Percentiles rank a stretch among this genome's conserved stretches.
These are phyloP conservation scores for Drosophila anceps DNA, from an alignment of 2,888 invertebrate species.

Conservation along the genomic window DNA sequence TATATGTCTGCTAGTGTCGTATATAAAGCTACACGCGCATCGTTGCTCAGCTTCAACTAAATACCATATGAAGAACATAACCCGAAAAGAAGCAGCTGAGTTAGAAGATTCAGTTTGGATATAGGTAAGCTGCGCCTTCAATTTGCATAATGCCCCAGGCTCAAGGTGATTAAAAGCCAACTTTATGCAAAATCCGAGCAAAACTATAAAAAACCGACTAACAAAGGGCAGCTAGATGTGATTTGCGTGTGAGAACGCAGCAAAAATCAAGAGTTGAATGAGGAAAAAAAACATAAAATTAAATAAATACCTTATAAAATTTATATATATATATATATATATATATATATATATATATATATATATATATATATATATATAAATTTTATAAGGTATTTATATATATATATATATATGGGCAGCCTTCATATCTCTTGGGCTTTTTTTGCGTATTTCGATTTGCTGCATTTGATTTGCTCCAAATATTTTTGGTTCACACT, in stretches of 20 bases:
- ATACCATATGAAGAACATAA: not conserved
- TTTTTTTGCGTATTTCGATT: constrained; percentile 25
- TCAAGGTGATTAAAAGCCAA: constrained; percentile 32
- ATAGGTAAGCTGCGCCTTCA: constrained; percentile 12
- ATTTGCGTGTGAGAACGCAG: constrained; percentile 72
- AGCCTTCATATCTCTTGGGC: constrained; percentile 9
- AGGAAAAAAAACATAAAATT: constrained; percentile 5
- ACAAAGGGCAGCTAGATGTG: constrained; percentile 47
- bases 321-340: too few relatives aligned
- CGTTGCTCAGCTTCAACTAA: not conserved
- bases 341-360: too few relatives aligned
- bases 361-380: too few relatives aligned
- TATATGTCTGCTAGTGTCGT: not conserved
- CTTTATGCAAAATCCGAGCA: constrained; percentile 23
- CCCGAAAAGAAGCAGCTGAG: constrained; percentile 7
- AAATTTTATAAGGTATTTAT: not conserved
- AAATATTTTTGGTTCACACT: constrained; percentile 78
- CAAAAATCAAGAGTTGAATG: constrained; percentile 20
- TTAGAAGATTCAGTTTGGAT: constrained; percentile 22
- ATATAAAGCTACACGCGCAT: not conserved
- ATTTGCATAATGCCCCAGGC: constrained; percentile 68
- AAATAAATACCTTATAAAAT: constrained; percentile 1
- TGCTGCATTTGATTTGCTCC: constrained; percentile 77
- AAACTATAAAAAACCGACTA: constrained; percentile 25
- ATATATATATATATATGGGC: not conserved